Evolutionary conservation across 2,888 invertebrate genomes (phyloP), one percentile per base, ranked within the genome.

Genomic region (Limenitis camilla): DNA sequence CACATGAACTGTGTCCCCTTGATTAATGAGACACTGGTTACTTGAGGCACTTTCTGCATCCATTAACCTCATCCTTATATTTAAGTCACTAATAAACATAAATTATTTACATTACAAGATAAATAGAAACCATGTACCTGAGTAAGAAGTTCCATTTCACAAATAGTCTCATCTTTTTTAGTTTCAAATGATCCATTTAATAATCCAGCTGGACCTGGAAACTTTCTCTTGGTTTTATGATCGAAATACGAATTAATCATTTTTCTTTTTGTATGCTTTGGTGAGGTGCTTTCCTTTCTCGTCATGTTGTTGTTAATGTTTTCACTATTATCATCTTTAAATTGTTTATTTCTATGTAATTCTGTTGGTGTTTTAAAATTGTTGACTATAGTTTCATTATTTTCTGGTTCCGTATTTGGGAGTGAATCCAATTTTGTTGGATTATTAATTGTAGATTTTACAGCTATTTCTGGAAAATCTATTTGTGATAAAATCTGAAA

Each of bases 161-260:
- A 72, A 58, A 81, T 68, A 56, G 61, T 70, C 55, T 83, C 78
- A 71, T 84, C 77, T 45, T 71, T 73, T 40, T 70, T 71, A 52
- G 78, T 75, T 59, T 76, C 70, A 51, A 83, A 65, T 10, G 62
- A 71, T 28, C 78, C 76, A 50, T 72, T 74, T n/a, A 87, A 65
- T 10, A 87, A 61, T 0, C 87, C 87, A 40, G 87, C 87, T 19
- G 87, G 87, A 0, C 87, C 87, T 10, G 87, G 87, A 56, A 87
- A 87, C 56, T 86, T 87, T 59, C 87, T 73, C 63, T 87, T 85
- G 42, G 65, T 79, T 60, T 76, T 78, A 40, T 78, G 75, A 65
- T 84, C 74, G 63, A 87, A 87, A 61, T 77, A 75, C 31, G 78
- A 76, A 63, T 78, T 71, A 27, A 87, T 78, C 6, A 85, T 76